These are phyloP conservation scores for Agrotis ipsilon DNA, from an alignment of 2,888 invertebrate species.

Conservation along the genomic window DNA sequence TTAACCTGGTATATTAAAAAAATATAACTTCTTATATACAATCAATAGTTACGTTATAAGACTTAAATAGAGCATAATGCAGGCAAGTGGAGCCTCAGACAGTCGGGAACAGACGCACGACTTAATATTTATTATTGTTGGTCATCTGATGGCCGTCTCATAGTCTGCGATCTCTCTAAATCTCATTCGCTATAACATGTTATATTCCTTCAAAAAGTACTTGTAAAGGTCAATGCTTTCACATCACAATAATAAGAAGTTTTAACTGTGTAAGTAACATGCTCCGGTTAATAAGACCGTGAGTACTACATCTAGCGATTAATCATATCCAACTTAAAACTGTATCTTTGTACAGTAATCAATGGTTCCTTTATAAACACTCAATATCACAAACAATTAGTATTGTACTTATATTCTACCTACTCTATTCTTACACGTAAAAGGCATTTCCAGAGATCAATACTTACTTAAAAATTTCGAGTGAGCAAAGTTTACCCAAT, in stretches of 20 bases:
- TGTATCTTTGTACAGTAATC: constrained; percentile 45
- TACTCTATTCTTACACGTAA: constrained; percentile 76
- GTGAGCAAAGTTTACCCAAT: constrained; percentile 64
- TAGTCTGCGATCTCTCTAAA: not conserved
- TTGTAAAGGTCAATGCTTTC: constrained; percentile 11
- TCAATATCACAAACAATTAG: constrained; percentile 82
- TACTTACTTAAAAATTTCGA: constrained; percentile 65
- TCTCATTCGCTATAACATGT: constrained; percentile 6
- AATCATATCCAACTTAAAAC: constrained; percentile 42
- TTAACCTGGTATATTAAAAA: constrained; percentile 84
- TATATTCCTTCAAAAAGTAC: constrained; percentile 38
- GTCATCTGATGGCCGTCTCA: not conserved
- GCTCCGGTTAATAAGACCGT: constrained; percentile 49
- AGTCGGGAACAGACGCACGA: constrained; percentile 7
- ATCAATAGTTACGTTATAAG: constrained; percentile 61
- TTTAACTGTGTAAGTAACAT: constrained; percentile 49
- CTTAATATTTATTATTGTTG: constrained; percentile 31
- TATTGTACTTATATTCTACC: constrained; percentile 73
- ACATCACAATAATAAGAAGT: constrained; percentile 37
- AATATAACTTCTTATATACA: constrained; percentile 86
- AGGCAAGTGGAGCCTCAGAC: constrained; percentile 12
- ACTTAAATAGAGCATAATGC: constrained; percentile 30
- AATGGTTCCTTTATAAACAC: constrained; percentile 53
- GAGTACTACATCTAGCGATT: constrained; percentile 38
- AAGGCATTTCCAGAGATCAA: constrained; percentile 88